Conservation (phyloP, 2,113 vertebrate species). For the Hemiscyllium ocellatum region DNA sequence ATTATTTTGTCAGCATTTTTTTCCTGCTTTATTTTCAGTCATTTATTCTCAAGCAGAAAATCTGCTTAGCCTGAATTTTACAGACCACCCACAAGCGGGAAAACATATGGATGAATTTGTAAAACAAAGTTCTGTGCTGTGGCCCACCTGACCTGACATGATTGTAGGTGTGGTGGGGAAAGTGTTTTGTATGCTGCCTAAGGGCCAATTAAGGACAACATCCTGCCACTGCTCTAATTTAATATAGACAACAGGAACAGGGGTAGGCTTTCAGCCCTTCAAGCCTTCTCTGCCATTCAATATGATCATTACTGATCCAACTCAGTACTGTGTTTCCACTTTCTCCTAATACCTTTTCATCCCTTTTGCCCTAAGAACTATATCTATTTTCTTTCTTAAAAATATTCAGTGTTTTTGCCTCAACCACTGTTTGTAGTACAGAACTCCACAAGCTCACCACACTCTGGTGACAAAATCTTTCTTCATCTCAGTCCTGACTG, state of each 20-base stretch:
- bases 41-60: neutral
- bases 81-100: neutral
- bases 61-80: neutral
- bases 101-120: neutral
- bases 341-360: too few species aligned
- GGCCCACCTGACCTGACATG: neutral
- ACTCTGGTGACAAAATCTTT: too few species aligned
- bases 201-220: neutral
- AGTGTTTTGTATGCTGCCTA: neutral
- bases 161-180: neutral
- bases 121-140: neutral
- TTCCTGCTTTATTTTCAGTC: neutral
- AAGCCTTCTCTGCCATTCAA: too few species aligned
- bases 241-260: neutral
- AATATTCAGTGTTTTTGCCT: too few species aligned
- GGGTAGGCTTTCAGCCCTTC: too few species aligned
- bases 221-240: neutral
- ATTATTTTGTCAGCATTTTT: neutral
- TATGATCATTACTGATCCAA: too few species aligned
- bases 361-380: too few species aligned
- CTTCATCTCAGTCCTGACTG: too few species aligned
- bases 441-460: too few species aligned
- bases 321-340: too few species aligned
- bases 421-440: too few species aligned
- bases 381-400: too few species aligned